Evolutionary conservation across 2,113 vertebrate species (phyloP), one percentile per base, ranked within the genome.

Genomic region (Rissa tridactyla): DNA sequence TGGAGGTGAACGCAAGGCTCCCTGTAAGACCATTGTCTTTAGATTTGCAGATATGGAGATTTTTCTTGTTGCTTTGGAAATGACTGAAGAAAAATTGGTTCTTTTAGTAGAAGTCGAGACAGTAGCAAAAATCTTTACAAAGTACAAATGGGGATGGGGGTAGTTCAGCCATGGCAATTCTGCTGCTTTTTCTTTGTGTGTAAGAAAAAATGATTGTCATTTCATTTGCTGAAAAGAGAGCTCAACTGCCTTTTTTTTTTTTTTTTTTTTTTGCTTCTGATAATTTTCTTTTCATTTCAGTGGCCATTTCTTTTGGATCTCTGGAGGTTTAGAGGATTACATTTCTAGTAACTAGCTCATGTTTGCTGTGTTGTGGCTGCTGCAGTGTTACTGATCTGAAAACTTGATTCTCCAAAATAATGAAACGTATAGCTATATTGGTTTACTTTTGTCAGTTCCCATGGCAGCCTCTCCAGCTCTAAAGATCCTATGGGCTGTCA

Each of bases 391-490:
- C 64, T 69, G 51, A 92, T 61, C 61, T 86, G 75, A 91, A 86
- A 88, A 84, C 27, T 32, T 51, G 22, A 52, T 96, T 95, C 71
- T 90, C 61, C 51, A 58, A 65, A 88, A 46, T 82, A 81, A 78
- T 49, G 42, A 82, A 82, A 72, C 6, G 1, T 54, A n/a, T 22
- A 51, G 51, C 58, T 95, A 25, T 72, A 91, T 88, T 82, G 32
- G 27, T 54, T 91, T 85, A n/a, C 85, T 90, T 72, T 88, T 93
- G 47, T 86, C 54, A 88, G 89, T 98, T 98, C 94, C 96, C 93
- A 97, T 93, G 86, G 90, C 92, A 97, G 96, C 94, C 91, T 91
- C 81, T 79, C 36, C 68, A 92, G 84, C 57, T 92, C 61, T 88
- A 66, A 93, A 86, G 70, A 86, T 90, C 64, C 61, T 30, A 40